phyloP scores from a whole-genome alignment of 2,888 invertebrate species.

The Dugesia japonica region DNA sequence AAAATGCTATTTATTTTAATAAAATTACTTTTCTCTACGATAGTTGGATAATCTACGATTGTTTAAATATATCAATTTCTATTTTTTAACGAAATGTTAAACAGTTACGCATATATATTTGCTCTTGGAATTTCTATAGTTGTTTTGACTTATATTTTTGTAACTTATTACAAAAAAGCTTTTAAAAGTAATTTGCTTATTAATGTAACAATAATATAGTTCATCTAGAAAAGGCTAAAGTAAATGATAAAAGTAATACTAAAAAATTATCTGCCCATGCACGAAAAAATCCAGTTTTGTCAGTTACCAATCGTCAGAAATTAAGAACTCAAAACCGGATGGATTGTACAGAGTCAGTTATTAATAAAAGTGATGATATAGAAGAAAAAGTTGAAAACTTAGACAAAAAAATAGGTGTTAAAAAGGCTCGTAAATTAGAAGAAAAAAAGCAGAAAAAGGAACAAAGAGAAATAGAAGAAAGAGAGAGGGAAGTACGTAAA shows the following conservation, averaged over 20 bases:
- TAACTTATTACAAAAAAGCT: not conserved
- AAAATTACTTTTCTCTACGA: no score
- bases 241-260: not conserved
- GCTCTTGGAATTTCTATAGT: not conserved
- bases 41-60: no score
- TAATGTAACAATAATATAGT: not conserved
- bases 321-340: not conserved
- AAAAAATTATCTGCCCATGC: not conserved
- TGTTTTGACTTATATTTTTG: not conserved
- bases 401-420: constrained; percentile 62
- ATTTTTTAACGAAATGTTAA: not conserved
- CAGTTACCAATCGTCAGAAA: not conserved
- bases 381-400: not conserved
- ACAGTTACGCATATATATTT: not conserved
- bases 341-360: not conserved
- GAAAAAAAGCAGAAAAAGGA: constrained; percentile 73
- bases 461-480: constrained; percentile 59
- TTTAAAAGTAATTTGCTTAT: no score
- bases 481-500: constrained; percentile 63
- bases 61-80: no score
- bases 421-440: constrained; percentile 79
- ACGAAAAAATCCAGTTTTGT: not conserved
- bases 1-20: no score
- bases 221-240: not conserved
- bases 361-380: not conserved